phyloP scores from a whole-genome alignment of 2,113 vertebrate species.

The Mormyrus lacerda region DNA sequence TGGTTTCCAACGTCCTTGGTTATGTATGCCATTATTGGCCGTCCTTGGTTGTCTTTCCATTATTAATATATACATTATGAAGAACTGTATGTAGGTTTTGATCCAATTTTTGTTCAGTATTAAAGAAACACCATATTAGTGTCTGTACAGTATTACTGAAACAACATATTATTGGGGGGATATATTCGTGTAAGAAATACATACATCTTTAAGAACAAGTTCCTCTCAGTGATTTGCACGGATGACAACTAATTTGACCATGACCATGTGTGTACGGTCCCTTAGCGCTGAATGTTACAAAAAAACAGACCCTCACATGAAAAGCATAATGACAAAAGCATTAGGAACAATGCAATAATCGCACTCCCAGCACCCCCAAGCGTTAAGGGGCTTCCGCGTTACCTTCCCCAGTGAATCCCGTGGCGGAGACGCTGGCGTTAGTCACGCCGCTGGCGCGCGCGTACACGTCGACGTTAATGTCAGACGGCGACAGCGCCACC shows the following conservation, averaged over 20 bases:
- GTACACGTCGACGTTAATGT: slow-evolving; percentile 2
- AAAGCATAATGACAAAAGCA: too few species aligned
- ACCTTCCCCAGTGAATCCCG: slow-evolving; percentile 15
- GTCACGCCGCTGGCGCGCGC: background rate
- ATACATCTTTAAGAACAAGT: background rate
- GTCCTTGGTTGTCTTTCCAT: background rate
- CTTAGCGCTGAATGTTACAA: background rate
- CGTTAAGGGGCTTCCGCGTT: background rate
- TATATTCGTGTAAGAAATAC: background rate
- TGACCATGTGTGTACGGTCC: background rate
- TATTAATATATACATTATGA: background rate
- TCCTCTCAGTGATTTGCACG: background rate
- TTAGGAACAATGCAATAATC: background rate
- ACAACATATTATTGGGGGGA: background rate
- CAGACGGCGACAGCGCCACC: background rate
- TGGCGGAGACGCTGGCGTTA: slow-evolving; percentile 2
- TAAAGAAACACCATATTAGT: too few species aligned
- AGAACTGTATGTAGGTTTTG: background rate
- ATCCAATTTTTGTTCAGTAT: background rate
- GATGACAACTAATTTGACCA: background rate
- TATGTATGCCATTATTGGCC: too few species aligned
- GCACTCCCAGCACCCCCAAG: too few species aligned
- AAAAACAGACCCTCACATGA: background rate
- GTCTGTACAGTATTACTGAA: background rate
- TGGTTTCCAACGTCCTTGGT: background rate